Base-by-base conservation (phyloP, 2,797 vertebrate species). In the Borostomias antarcticus region DNA sequence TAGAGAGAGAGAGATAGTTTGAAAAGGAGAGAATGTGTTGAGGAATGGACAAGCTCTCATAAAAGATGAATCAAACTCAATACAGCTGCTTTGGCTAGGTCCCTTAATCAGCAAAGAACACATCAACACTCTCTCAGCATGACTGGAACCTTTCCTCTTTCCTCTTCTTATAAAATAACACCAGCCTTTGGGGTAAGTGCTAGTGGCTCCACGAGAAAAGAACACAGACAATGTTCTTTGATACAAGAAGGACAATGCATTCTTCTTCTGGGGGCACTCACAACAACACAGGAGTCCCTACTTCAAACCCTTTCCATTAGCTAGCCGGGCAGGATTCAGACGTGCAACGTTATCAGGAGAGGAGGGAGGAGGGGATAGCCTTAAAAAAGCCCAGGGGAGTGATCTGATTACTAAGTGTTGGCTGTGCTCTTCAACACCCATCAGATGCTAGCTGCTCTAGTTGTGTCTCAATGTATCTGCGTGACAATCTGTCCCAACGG, bases 21-120 rank as follows among this genome's bases (percentile, higher is more conserved):
- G 40, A n/a, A 45, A 45, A 17, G 4, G 32, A 80, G 25, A 76
- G 65, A 72, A 47, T 25, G 58, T 10, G 4, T 45, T 6, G 17
- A n/a, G n/a, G 40, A 45, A 5, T 17, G 13, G 26, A 43, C 53
- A 37, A 47, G 33, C 63, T 54, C 32, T 50, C 30, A 50, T 56
- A 35, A 60, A 61, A 23, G 17, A 56, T 19, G 19, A 10, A 33
- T 10, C 25, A 23, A 54, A n/a, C n/a, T n/a, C n/a, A n/a, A 45
- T n/a, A n/a, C 40, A 5, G 40, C 2, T 13, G 40, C 7, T 45
- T 45, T 5, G 40, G 40, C n/a, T 45, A 4, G 40, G 6, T 17
- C 17, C 3, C 1, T 15, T 45, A n/a, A n/a, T n/a, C n/a, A 37
- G 13, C 5, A 37, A 37, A 2, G 1, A 37, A 9, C 3, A 51